Evolutionary conservation across 2,888 invertebrate genomes (phyloP).

Genomic region (Eupithecia centaureata): DNA sequence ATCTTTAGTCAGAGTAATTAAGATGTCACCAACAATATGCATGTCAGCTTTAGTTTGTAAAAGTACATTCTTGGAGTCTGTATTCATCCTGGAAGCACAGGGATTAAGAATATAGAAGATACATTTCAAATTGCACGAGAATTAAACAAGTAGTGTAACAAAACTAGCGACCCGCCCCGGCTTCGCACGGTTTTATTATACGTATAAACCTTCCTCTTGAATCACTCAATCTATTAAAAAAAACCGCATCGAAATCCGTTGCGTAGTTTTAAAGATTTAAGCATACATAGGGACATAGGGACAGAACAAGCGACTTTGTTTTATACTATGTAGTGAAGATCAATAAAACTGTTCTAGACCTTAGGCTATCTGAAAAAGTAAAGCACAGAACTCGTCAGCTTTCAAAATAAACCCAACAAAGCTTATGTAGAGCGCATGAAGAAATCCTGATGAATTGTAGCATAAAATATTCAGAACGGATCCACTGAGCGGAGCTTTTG

Average conservation of each 20-base stretch:
- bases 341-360: neutral
- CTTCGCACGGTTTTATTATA: too few species aligned
- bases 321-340: too few species aligned
- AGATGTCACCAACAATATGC: conserved; percentile 55
- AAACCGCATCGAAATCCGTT: too few species aligned
- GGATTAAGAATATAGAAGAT: neutral
- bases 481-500: conserved; percentile 18
- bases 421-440: conserved; percentile 12
- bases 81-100: conserved; percentile 60
- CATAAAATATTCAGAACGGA: conserved; percentile 20
- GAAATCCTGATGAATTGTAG: conserved; percentile 25
- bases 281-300: too few species aligned
- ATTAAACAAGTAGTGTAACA: neutral
- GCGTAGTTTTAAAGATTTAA: too few species aligned
- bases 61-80: conserved; percentile 56
- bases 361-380: neutral
- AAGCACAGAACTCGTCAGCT: neutral
- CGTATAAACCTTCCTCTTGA: too few species aligned
- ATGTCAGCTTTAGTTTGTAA: conserved; percentile 63
- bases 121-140: neutral
- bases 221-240: too few species aligned
- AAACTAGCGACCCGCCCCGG: too few species aligned
- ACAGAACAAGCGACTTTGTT: too few species aligned
- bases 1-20: conserved; percentile 49
- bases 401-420: conserved; percentile 4